Conservation (phyloP, 2,113 vertebrate genomes). For the Anarhynchus alexandrinus region DNA sequence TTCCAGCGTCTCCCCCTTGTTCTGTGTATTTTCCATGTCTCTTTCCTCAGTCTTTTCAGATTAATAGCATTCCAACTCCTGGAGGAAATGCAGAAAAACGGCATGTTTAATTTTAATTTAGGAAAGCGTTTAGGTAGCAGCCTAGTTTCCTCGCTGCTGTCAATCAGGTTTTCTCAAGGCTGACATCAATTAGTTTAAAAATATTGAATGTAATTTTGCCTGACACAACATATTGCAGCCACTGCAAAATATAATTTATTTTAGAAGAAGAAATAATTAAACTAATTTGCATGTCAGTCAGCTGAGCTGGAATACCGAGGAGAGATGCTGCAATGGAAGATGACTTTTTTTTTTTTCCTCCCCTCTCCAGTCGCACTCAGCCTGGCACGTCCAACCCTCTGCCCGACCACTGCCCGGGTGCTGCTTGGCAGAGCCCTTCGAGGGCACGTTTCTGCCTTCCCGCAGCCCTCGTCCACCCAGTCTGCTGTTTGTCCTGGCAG, state of each 20-base stretch:
- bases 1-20: background rate
- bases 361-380: background rate
- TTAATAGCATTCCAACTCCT: constrained; percentile 57
- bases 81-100: constrained; percentile 69
- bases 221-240: constrained; percentile 86
- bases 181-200: constrained; percentile 87
- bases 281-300: constrained; percentile 86
- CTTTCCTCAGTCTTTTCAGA: constrained; percentile 51
- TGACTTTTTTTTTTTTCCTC: background rate
- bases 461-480: fast-evolving
- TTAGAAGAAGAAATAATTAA: constrained; percentile 87
- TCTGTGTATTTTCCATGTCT: constrained; percentile 8
- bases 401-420: fast-evolving
- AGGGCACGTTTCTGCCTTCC: background rate
- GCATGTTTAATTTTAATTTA: constrained; percentile 79
- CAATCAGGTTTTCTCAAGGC: constrained; percentile 83
- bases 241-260: constrained; percentile 87
- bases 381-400: background rate
- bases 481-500: background rate
- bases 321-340: background rate
- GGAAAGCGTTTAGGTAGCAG: constrained; percentile 73
- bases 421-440: background rate
- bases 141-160: constrained; percentile 73
- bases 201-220: constrained; percentile 86
- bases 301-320: constrained; percentile 68